Percentiles rank a stretch among this genome's conserved stretches.
These are phyloP conservation scores for Cremastinae sp. DNA, from an alignment of 2,888 invertebrate genomes.

Conservation along the genomic window DNA sequence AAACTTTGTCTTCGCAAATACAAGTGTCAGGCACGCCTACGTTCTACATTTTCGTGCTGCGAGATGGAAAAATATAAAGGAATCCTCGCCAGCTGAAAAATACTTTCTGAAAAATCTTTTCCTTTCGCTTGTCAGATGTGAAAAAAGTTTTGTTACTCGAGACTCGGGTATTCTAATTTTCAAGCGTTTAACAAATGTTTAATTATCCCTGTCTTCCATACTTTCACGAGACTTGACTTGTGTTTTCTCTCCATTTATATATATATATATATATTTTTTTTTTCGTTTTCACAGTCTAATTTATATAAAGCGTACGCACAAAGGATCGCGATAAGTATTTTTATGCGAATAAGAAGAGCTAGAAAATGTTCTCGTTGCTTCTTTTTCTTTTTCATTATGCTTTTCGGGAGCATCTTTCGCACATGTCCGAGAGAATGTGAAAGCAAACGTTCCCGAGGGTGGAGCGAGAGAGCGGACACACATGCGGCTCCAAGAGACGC, in stretches of 20 bases:
- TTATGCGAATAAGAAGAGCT: slow-evolving; percentile 55
- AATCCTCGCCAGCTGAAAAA: slow-evolving; percentile 16
- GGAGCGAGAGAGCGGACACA: slow-evolving; percentile 61
- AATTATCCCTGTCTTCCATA: too few relatives aligned
- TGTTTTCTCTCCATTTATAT: too few relatives aligned
- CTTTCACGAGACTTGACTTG: too few relatives aligned
- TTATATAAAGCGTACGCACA: too few relatives aligned
- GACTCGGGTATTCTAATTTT: too few relatives aligned
- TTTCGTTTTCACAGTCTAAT: too few relatives aligned
- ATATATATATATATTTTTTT: too few relatives aligned
- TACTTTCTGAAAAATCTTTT: slow-evolving; percentile 18
- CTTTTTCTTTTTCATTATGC: slow-evolving; percentile 5
- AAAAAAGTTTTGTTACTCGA: not conserved
- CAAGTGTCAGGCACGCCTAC: slow-evolving; percentile 61
- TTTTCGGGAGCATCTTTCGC: slow-evolving; percentile 21
- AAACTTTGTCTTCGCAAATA: slow-evolving; percentile 52
- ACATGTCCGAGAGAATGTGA: slow-evolving; percentile 47
- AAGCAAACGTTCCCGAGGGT: slow-evolving; percentile 61
- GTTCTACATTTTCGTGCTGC: slow-evolving; percentile 24
- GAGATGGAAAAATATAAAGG: slow-evolving; percentile 19
- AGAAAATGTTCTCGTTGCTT: slow-evolving; percentile 63
- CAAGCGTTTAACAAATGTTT: too few relatives aligned
- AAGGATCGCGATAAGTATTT: too few relatives aligned
- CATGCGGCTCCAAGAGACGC: slow-evolving; percentile 51
- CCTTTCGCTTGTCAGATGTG: not conserved